Base-by-base conservation (phyloP, 2,113 vertebrate genomes). In the Gymnarchus niloticus region DNA sequence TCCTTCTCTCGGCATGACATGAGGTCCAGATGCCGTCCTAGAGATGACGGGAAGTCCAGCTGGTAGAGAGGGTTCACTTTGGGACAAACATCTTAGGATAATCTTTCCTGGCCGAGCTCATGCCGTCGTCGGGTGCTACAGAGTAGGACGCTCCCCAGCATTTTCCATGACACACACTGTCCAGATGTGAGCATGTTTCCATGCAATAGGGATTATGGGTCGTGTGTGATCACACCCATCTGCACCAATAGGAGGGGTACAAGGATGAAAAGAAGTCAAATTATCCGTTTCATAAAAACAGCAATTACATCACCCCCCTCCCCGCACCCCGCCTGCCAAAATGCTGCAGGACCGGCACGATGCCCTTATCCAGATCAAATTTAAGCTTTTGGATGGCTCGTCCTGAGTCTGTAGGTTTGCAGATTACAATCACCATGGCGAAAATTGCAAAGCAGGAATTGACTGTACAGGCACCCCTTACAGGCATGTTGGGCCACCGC, bases 31-130 rank as follows among this genome's bases (percentile, higher is more conserved):
- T 78, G 76, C 46, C 76, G 19, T 33, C 6, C 44, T 41, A 78
- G 76, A 48, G 76, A 78, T 48, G 76, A 10, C 2, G 76, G 44
- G 44, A 37, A 7, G 44, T 3, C 37, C 76, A 48, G 76, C 76
- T 48, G 76, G 76, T 48, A 48, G 76, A 7, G 44, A 17, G 41
- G 44, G 76, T 78, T 78, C 44, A 78, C 41, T 78, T 78, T 37
- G 33, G 76, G 76, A 78, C 44, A 78, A 78, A 48, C 44, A 78
- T 78, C 76, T 78, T 78, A n/a, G 44, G 44, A 48, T 78, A 78
- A 78, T 78, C 44, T 78, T 48, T 73, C 33, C 65, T 37, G 6
- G 65, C 41, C 19, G 65, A 5, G 65, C 33, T 73, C 33, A 69
- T 37, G 28, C 12, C 4, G 3, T 37, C 14, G 17, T 14, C 14